These are phyloP conservation scores for Tragelaphus scriptus DNA, from an alignment of 2,113 vertebrate genomes.

Conservation along the genomic window DNA sequence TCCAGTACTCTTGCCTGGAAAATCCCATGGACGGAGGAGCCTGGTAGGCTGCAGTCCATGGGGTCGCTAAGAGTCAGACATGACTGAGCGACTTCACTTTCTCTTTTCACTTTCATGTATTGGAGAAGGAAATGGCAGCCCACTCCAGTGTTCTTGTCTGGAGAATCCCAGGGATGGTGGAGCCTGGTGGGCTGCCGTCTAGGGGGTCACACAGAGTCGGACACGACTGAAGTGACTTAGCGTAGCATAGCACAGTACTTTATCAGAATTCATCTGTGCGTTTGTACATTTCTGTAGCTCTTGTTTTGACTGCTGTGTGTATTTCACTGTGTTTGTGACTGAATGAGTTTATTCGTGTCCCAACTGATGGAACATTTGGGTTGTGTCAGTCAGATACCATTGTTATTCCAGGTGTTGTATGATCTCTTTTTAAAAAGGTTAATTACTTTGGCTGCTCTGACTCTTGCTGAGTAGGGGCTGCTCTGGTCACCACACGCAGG, in stretches of 20 bases:
- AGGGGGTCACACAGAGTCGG: too few species aligned
- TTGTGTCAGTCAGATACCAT: neutral
- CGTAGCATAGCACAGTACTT: neutral
- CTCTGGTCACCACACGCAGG: rapidly evolving
- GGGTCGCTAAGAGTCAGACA: too few species aligned
- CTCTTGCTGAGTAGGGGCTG: neutral
- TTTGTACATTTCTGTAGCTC: neutral
- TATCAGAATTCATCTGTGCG: neutral
- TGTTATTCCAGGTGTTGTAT: neutral
- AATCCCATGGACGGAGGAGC: too few species aligned
- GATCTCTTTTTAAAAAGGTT: neutral
- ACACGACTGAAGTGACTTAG: too few species aligned
- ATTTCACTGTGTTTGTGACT: neutral
- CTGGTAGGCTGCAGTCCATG: too few species aligned
- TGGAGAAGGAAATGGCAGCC: too few species aligned
- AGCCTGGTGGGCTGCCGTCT: too few species aligned
- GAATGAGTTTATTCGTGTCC: neutral
- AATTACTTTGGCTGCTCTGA: neutral
- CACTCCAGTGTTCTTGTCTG: too few species aligned
- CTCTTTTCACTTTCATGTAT: too few species aligned
- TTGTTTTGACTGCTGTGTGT: neutral
- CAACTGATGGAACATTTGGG: neutral
- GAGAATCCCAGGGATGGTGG: too few species aligned
- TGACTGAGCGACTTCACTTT: too few species aligned
- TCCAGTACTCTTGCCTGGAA: too few species aligned